These are phyloP conservation scores for Acrossocheilus wenchowensis DNA, from an alignment of 2,797 vertebrate species.

Conservation along the genomic window DNA sequence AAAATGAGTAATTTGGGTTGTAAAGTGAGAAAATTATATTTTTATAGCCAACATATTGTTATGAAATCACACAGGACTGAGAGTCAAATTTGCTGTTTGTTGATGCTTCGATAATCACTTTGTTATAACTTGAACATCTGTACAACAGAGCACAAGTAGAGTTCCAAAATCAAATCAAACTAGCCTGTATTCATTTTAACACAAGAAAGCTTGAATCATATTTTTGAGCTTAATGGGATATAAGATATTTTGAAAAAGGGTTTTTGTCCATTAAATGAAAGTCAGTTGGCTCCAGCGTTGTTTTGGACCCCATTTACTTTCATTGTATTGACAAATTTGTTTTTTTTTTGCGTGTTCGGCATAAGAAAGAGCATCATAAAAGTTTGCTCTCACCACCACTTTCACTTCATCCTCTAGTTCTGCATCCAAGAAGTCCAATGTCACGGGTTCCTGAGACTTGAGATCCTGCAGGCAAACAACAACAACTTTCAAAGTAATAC, in stretches of 20 bases:
- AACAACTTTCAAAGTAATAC: constrained; percentile 41
- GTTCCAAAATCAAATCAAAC: constrained; percentile 2
- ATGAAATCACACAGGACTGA: constrained; percentile 15
- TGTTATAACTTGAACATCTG: constrained; percentile 6
- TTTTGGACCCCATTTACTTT: background rate
- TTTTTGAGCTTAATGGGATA: background rate
- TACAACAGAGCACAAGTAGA: background rate
- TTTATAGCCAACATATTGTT: constrained; percentile 10
- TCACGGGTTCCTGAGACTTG: constrained; percentile 95
- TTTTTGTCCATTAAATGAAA: background rate
- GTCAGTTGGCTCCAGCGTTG: background rate
- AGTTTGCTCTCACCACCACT: constrained; percentile 78
- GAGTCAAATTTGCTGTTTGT: background rate
- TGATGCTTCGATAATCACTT: background rate
- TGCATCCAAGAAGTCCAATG: constrained; percentile 95
- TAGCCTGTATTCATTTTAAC: background rate
- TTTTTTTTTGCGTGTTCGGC: too few species aligned
- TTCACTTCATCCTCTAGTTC: constrained; percentile 93
- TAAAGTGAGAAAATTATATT: background rate
- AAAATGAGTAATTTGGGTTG: background rate
- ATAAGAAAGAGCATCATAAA: background rate
- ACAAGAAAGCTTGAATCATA: background rate
- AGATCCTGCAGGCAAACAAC: constrained; percentile 81
- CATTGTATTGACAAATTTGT: background rate
- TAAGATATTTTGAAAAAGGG: background rate